Evolutionary conservation across 1,140 invertebrate species (phyloP).

Genomic region (Caenorhabditis latens): DNA sequence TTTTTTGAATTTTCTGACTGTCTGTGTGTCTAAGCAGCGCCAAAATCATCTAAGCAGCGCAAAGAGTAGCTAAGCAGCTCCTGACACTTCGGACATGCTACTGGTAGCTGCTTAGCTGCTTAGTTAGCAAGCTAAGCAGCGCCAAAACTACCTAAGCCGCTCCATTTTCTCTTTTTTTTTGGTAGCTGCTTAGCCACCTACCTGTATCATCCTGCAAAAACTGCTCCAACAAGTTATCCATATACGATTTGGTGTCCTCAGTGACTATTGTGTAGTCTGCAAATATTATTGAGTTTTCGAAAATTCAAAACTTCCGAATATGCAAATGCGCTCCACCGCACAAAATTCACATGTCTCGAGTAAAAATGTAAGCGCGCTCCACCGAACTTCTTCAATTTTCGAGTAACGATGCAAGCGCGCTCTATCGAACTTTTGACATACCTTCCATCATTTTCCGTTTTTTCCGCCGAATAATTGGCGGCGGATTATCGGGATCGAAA

Average conservation of each 20-base stretch:
- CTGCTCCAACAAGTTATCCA: slow-evolving; percentile 26
- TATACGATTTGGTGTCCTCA: slow-evolving; percentile 27
- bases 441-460: slow-evolving; percentile 18
- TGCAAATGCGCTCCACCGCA: neutral
- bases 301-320: neutral
- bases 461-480: neutral
- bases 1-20: no score
- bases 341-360: neutral
- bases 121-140: no score
- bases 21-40: no score
- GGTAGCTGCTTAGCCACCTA: neutral
- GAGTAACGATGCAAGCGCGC: neutral
- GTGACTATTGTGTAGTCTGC: slow-evolving; percentile 24
- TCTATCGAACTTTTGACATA: neutral
- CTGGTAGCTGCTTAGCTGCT: no score
- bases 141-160: no score
- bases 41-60: no score
- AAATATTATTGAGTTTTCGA: neutral
- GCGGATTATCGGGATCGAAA: slow-evolving; percentile 37
- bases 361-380: neutral
- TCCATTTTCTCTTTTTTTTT: neutral
- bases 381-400: neutral
- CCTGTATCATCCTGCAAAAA: neutral
- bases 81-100: no score
- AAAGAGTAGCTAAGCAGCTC: no score